Evolutionary conservation across 2,888 invertebrate genomes (phyloP).

Genomic region (Epinotia nisella): DNA sequence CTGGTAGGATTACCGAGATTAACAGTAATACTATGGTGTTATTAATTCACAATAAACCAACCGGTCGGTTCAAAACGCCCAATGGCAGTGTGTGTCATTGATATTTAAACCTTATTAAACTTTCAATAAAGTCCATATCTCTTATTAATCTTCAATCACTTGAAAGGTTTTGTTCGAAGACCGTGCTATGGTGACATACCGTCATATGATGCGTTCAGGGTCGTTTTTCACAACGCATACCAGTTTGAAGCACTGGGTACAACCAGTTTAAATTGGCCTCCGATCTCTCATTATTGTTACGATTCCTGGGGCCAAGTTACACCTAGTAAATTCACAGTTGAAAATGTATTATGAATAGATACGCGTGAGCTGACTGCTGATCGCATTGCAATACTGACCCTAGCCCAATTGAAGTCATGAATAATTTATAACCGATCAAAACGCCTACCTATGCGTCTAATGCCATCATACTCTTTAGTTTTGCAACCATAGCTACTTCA

Average conservation of each 20-base stretch:
- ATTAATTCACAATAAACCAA: neutral
- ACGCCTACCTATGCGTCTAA: constrained; percentile 20
- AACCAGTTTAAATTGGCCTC: neutral
- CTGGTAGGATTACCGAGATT: constrained; percentile 6
- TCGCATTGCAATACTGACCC: constrained; percentile 34
- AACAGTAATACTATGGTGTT: neutral
- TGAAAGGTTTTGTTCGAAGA: neutral
- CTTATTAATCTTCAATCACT: neutral
- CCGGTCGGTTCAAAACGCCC: constrained; percentile 1
- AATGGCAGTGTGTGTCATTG: neutral
- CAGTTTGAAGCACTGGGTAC: neutral
- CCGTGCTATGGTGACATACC: neutral
- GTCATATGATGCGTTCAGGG: constrained; percentile 4
- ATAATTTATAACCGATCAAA: constrained; percentile 31
- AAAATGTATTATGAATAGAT: neutral
- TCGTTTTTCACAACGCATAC: neutral
- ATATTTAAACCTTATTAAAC: neutral
- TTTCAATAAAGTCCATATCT: neutral
- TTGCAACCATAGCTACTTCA: constrained; percentile 1
- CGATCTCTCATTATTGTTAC: neutral
- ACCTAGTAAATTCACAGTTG: neutral
- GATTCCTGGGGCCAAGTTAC: neutral
- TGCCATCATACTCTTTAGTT: constrained; percentile 16
- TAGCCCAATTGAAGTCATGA: constrained; percentile 29
- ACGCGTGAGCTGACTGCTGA: constrained; percentile 24